Base-by-base conservation (phyloP, 2,888 invertebrate species). In the Ectemnius cavifrons region DNA sequence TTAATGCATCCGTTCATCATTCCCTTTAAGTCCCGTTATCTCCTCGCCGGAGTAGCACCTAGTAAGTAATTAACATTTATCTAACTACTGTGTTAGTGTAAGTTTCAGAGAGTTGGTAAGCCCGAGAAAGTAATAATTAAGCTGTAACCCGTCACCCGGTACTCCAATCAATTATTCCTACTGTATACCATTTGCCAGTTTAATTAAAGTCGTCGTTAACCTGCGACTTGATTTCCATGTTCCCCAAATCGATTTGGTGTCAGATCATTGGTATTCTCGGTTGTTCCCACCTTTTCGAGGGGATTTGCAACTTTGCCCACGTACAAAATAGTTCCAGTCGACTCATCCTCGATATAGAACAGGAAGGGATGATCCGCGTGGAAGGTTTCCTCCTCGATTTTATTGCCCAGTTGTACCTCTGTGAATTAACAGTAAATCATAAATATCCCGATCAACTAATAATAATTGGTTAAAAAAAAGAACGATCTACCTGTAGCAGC, bases 311-410 rank as follows among this genome's bases (percentile, higher is more conserved):
- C 93, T 89, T 95, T 94, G 46, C 96, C 96, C 45, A 95, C 93
- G 90, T 95, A 96, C 27, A 96, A 90, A 63, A 96, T 92, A 49
- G 95, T 95, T n/a, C 94, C 94, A 0, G 94, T 94, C 0, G 91
- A 91, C 84, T 95, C 95, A 83, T 96, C 96, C 87, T 96, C 95
- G 75, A 97, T 95, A 89, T 95, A 95, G 91, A 96, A 96, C 66
- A 96, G 86, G 91, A 96, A 97, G 0, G 96, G 96, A 77, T 93
- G 95, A 87, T 94, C 94, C 1, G 94, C 96, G 58, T 93, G 92
- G 87, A 97, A 95, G 68, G 93, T 93, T 70, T 91, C 90, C 4
- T 92, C 92, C 49, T 93, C 95, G 83, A 96, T 95, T 90, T 96
- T 96, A 90, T 96, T 95, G 13, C 93, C 94, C 52, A 96, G 20